Conservation (phyloP, 2,113 vertebrate genomes). For the Indicator indicator region DNA sequence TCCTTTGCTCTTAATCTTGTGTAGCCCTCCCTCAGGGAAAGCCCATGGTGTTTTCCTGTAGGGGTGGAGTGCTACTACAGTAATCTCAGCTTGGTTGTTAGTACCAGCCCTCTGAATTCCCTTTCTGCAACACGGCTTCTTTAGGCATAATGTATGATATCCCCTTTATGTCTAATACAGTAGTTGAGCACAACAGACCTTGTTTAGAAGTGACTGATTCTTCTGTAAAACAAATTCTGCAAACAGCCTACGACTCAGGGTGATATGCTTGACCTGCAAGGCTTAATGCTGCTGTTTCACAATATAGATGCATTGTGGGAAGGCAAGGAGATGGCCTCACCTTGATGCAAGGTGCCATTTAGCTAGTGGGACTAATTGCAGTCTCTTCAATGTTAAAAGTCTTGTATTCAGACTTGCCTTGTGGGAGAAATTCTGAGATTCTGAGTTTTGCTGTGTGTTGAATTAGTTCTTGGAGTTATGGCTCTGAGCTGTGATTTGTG, state of each 20-base stretch:
- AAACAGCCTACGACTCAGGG: background rate
- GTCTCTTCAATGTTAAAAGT: background rate
- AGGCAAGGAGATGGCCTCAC: background rate
- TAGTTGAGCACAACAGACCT: background rate
- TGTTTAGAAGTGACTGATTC: background rate
- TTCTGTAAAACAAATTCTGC: background rate
- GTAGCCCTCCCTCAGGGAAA: background rate
- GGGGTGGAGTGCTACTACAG: background rate
- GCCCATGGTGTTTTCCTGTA: background rate
- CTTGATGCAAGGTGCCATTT: background rate
- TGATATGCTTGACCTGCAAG: background rate
- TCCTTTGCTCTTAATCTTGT: background rate
- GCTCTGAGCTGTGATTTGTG: background rate
- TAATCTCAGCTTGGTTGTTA: background rate
- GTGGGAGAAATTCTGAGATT: background rate
- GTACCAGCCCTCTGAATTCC: background rate
- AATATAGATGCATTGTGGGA: background rate
- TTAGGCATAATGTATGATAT: background rate
- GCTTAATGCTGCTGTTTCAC: background rate
- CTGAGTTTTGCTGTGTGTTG: background rate
- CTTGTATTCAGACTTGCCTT: background rate
- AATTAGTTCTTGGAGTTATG: background rate
- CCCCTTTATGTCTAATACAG: background rate
- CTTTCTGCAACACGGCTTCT: background rate
- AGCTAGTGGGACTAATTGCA: background rate